These are phyloP conservation scores for Euwallacea similis DNA, from an alignment of 1,140 invertebrate species.

Conservation along the genomic window DNA sequence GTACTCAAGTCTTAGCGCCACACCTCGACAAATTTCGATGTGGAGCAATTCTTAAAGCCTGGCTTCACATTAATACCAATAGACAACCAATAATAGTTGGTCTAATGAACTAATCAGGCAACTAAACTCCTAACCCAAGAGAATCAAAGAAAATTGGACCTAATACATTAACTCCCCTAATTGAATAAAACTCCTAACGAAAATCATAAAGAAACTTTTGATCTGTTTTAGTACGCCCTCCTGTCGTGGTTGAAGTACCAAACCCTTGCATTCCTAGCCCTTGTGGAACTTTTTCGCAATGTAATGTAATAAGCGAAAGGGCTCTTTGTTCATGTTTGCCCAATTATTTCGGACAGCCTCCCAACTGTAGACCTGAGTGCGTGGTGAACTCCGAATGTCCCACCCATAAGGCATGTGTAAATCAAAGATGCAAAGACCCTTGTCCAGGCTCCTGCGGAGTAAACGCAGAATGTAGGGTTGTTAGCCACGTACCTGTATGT, in stretches of 20 bases:
- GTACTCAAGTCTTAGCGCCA: too few species aligned
- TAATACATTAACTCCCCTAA: slow-evolving; percentile 10
- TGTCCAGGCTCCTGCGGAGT: slow-evolving; percentile 67
- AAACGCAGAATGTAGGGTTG: slow-evolving; percentile 66
- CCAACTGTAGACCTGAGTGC: slow-evolving; percentile 67
- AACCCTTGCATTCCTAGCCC: slow-evolving; percentile 75
- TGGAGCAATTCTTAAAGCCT: too few species aligned
- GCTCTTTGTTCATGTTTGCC: slow-evolving; percentile 65
- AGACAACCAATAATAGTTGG: background rate
- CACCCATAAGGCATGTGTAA: slow-evolving; percentile 63
- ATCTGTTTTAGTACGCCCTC: slow-evolving; percentile 46
- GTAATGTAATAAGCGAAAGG: slow-evolving; percentile 60
- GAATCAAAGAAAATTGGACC: slow-evolving; percentile 6
- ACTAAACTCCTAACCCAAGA: slow-evolving; percentile 5
- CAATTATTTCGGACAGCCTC: slow-evolving; percentile 64
- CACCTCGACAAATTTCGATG: too few species aligned
- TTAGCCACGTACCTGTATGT: slow-evolving; percentile 66
- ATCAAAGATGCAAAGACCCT: slow-evolving; percentile 69
- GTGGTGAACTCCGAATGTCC: slow-evolving; percentile 64
- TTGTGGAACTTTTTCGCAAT: slow-evolving; percentile 69
- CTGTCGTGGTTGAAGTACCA: slow-evolving; percentile 54
- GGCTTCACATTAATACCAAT: too few species aligned
- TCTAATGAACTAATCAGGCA: background rate
- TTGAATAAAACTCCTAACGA: slow-evolving; percentile 9
- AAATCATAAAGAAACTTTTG: slow-evolving; percentile 32